phyloP scores from a whole-genome alignment of 2,888 invertebrate genomes.

The Euspilapteryx auroguttella region DNA sequence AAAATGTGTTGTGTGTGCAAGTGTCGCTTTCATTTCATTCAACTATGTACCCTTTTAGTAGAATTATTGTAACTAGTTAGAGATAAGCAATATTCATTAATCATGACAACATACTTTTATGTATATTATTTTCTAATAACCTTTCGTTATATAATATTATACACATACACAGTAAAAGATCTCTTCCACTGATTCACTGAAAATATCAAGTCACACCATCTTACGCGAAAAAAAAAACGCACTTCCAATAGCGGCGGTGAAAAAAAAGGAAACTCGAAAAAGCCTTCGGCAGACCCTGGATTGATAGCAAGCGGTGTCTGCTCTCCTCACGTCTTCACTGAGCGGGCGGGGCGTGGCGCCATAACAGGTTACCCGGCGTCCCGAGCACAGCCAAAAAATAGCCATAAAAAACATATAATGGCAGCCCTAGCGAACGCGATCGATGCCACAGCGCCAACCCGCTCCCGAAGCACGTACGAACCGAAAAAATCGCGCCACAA shows the following conservation, averaged over 20 bases:
- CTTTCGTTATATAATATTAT: no score
- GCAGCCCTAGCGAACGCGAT: conserved; percentile 47
- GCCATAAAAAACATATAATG: conserved; percentile 59
- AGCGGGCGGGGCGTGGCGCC: conserved; percentile 40
- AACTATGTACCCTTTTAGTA: no score
- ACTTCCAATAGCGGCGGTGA: no score
- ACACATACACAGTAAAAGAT: no score
- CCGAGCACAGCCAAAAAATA: conserved; percentile 53
- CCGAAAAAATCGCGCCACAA: conserved; percentile 43
- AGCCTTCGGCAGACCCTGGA: conserved; percentile 42
- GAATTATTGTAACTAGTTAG: no score
- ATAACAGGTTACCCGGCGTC: conserved; percentile 55
- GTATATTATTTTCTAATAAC: no score
- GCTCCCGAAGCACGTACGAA: conserved; percentile 35
- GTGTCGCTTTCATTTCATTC: no score
- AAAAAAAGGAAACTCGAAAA: conserved; percentile 24
- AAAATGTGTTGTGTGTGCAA: no score
- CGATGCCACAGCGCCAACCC: conserved; percentile 52
- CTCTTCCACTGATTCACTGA: no score
- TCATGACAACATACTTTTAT: no score
- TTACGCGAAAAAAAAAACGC: conserved; percentile 36
- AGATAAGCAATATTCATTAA: no score
- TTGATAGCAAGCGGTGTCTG: conserved; percentile 35
- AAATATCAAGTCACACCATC: conserved; percentile 32
- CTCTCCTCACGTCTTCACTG: conserved; percentile 32